Conservation (phyloP, 2,888 invertebrate species). For the Atherix ibis region DNA sequence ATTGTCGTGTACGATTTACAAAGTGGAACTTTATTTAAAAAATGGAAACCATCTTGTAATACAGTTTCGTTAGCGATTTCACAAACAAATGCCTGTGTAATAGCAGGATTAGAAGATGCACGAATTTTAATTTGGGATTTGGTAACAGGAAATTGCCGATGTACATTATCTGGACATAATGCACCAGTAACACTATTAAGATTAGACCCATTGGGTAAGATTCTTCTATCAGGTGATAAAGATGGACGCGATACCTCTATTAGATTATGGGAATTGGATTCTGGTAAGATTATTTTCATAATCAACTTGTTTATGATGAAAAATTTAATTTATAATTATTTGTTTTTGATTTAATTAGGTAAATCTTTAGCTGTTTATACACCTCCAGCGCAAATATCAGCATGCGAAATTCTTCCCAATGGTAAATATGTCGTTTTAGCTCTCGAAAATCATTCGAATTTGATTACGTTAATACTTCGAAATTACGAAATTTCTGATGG, state of each 20-base stretch:
- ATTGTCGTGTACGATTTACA: constrained; percentile 81
- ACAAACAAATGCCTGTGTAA: constrained; percentile 65
- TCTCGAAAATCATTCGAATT: constrained; percentile 45
- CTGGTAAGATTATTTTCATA: constrained; percentile 47
- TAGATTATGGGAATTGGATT: constrained; percentile 64
- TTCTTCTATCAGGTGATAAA: constrained; percentile 59
- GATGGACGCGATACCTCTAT: constrained; percentile 57
- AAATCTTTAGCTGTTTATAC: constrained; percentile 65
- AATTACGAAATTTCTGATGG: constrained; percentile 17
- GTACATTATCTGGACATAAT: constrained; percentile 61
- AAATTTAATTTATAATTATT: not conserved
- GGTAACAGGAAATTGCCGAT: constrained; percentile 65
- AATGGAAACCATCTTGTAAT: constrained; percentile 76
- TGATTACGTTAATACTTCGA: constrained; percentile 47
- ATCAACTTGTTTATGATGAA: no score
- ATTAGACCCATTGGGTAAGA: constrained; percentile 54
- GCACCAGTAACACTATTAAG: constrained; percentile 59
- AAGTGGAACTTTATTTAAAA: constrained; percentile 79
- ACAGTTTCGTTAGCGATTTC: constrained; percentile 76
- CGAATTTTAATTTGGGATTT: constrained; percentile 75
- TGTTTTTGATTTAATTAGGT: constrained; percentile 36
- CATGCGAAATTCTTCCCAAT: constrained; percentile 60
- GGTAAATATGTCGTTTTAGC: constrained; percentile 56
- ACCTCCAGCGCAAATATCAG: constrained; percentile 54
- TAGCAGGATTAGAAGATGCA: constrained; percentile 68